A percentile compares a stretch with the other conserved stretches of the same genome.
These are phyloP conservation scores for Pituophis catenifer DNA, from an alignment of 2,113 vertebrate genomes.

Conservation along the genomic window DNA sequence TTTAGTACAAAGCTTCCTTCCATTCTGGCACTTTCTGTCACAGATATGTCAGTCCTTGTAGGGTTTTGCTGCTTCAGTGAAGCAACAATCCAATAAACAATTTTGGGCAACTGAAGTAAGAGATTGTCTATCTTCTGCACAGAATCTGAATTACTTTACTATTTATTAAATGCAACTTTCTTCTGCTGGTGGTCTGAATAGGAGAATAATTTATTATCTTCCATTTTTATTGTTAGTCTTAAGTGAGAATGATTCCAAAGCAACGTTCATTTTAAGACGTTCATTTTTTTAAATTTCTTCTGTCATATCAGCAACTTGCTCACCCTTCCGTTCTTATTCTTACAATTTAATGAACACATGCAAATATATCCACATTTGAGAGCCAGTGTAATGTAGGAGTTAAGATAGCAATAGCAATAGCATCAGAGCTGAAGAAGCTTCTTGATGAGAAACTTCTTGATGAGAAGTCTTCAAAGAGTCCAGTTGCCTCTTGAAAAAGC, in stretches of 20 bases:
- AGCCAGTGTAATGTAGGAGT: background rate
- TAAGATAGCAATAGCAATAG: background rate
- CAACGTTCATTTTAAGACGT: background rate
- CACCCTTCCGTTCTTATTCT: background rate
- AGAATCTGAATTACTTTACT: background rate
- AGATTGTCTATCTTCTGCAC: background rate
- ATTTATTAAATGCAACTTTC: background rate
- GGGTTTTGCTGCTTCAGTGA: background rate
- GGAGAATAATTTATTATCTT: rapidly evolving
- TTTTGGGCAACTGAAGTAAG: background rate
- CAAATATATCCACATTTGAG: background rate
- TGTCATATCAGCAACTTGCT: background rate
- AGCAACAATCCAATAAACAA: background rate
- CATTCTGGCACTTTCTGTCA: slow-evolving; percentile 15
- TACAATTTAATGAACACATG: background rate
- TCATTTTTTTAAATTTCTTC: background rate
- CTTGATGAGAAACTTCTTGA: no score
- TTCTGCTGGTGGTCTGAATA: background rate
- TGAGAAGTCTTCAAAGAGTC: no score
- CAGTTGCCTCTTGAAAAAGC: no score
- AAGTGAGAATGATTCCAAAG: background rate
- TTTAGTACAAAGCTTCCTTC: background rate
- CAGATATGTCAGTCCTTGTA: slow-evolving; percentile 15
- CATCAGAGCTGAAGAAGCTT: no score
- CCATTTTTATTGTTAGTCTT: background rate